Evolutionary conservation across 2,888 invertebrate species (phyloP).

Genomic region (Notodonta dromedarius): DNA sequence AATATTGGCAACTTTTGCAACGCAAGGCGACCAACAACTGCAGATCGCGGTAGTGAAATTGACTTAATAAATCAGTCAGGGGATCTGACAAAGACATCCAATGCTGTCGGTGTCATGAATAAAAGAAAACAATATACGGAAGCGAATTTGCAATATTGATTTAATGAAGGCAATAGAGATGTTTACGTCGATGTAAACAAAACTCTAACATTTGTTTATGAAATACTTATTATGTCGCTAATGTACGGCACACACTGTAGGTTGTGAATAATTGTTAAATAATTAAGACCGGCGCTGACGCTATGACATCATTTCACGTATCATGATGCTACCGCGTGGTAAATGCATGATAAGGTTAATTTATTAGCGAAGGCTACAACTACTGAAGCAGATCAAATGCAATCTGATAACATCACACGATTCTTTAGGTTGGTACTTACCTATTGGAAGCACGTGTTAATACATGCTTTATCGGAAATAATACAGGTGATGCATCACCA

Average conservation of each 20-base stretch:
- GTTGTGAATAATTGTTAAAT: not conserved
- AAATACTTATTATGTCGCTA: not conserved
- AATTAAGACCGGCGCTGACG: not conserved
- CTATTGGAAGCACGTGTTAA: not conserved
- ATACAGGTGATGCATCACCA: too few species aligned
- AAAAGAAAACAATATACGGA: not conserved
- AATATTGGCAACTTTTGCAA: conserved; percentile 7
- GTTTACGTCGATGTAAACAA: not conserved
- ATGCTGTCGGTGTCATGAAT: not conserved
- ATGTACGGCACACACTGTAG: not conserved
- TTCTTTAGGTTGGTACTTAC: not conserved
- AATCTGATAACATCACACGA: not conserved
- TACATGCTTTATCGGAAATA: not conserved
- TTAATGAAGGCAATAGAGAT: not conserved
- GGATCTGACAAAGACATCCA: not conserved
- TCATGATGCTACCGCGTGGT: not conserved
- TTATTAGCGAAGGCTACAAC: not conserved
- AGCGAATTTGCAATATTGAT: not conserved
- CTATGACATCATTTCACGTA: not conserved
- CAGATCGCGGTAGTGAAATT: not conserved
- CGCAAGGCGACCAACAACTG: conserved; percentile 5
- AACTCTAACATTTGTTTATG: not conserved
- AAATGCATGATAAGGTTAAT: conserved; percentile 4
- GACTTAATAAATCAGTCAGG: not conserved
- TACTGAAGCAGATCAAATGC: conserved; percentile 1